Conservation (phyloP, 2,113 vertebrate genomes). For the Agapornis roseicollis region DNA sequence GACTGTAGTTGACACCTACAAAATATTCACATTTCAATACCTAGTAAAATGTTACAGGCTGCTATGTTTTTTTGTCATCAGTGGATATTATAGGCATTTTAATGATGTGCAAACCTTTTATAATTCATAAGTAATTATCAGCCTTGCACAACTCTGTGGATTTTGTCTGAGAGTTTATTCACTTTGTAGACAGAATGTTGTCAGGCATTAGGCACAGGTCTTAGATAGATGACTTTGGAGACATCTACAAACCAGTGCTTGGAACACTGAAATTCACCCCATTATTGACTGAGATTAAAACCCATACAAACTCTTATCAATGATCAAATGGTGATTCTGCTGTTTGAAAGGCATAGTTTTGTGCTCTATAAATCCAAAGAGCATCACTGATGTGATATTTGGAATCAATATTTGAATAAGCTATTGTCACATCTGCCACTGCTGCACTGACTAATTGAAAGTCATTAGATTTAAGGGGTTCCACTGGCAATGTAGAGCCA, state of each 20-base stretch:
- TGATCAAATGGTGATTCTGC: background rate
- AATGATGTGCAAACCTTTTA: background rate
- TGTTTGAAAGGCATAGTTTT: background rate
- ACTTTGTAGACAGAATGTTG: background rate
- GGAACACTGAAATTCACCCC: background rate
- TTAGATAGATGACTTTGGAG: background rate
- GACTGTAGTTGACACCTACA: background rate
- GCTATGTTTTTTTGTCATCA: background rate
- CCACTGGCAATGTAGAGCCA: background rate
- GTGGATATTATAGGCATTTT: background rate
- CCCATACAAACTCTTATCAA: background rate
- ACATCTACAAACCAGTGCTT: background rate
- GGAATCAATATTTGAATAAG: slow-evolving; percentile 49
- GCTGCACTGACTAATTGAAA: slow-evolving; percentile 22
- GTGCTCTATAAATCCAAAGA: background rate
- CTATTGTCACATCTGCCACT: slow-evolving; percentile 53
- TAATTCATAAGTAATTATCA: background rate
- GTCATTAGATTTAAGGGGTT: slow-evolving; percentile 31
- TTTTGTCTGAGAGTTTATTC: background rate
- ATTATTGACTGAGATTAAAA: background rate
- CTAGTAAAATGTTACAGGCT: background rate
- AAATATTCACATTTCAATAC: background rate
- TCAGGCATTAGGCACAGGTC: background rate
- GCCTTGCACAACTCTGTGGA: background rate
- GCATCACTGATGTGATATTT: background rate